Evolutionary conservation across 2,797 vertebrate species (phyloP), one percentile per base, ranked within the genome.

Genomic region (Emydoidea blandingii): DNA sequence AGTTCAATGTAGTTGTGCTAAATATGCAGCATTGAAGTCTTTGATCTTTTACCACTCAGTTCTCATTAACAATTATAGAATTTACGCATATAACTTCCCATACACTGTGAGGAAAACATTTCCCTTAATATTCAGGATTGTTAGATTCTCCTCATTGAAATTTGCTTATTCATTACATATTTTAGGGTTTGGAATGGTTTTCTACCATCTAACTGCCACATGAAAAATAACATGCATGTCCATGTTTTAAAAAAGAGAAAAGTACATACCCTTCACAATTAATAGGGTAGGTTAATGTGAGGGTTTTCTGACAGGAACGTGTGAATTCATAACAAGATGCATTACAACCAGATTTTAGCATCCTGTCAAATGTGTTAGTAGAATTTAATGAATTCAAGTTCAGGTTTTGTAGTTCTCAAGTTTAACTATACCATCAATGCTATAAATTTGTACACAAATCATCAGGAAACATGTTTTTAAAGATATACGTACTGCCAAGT

Each of bases 341-440:
- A 88, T 81, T 86, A 90, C 83, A 93, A 49, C 37, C 84, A 74
- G 81, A 92, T 86, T 96, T 97, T 91, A 95, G 80, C 96, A 96
- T 97, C 91, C 90, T 97, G 96, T 97, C 97, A 97, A 88, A 95
- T 2, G 92, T 80, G 82, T 89, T 94, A 96, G 65, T 12, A 74
- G 81, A 89, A 95, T 92, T 96, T 96, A 96, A 98, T 95, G 89
- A 95, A 96, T 97, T 97, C 94, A 95, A 94, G 95, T 88, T 76
- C 78, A 54, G 91, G 79, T 68, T 93, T 92, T 91, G 84, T 74
- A 86, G 12, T 82, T 79, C 44, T 95, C 97, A 97, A 98, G 94
- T 98, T 98, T 98, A 62, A 62, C 14, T 62, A 15, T 62, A 62
- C 31, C 14, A 62, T 62, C 29, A 62, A 29, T 62, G 29, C 29